Conservation (phyloP, 1,140 invertebrate genomes). For the Theocolax elegans region DNA sequence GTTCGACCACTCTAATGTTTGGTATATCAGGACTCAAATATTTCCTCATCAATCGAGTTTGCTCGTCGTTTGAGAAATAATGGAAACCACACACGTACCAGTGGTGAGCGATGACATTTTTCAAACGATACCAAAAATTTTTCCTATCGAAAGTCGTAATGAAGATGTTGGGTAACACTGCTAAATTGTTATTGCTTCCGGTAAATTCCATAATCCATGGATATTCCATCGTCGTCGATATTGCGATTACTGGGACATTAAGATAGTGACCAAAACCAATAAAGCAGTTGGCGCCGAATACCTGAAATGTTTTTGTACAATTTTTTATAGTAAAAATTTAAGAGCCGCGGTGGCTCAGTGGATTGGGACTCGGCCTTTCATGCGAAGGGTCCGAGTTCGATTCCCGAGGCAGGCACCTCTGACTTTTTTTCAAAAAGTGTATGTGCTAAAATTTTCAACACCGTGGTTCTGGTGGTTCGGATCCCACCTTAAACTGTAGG, state of each 20-base stretch:
- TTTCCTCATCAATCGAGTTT: slow-evolving; percentile 52
- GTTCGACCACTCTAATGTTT: slow-evolving; percentile 49
- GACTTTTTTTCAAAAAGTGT: background rate
- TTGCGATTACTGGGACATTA: slow-evolving; percentile 68
- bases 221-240: slow-evolving; percentile 69
- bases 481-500: too few relatives aligned
- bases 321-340: too few relatives aligned
- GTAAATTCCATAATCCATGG: slow-evolving; percentile 70
- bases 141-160: slow-evolving; percentile 68
- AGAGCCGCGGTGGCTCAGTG: too few relatives aligned
- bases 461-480: too few relatives aligned
- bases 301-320: background rate
- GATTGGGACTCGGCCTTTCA: too few relatives aligned
- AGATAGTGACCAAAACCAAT: slow-evolving; percentile 67
- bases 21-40: slow-evolving; percentile 47
- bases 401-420: background rate
- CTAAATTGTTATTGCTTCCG: slow-evolving; percentile 68
- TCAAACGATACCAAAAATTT: slow-evolving; percentile 69
- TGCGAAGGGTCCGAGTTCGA: too few relatives aligned
- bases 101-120: slow-evolving; percentile 56
- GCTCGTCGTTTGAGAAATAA: slow-evolving; percentile 41
- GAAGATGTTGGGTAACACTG: slow-evolving; percentile 65
- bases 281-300: slow-evolving; percentile 53
- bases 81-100: background rate
- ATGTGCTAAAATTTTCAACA: background rate